Evolutionary conservation across 53 echinoderm and acorn worm genomes (phyloP), one percentile per base, ranked within the genome.

Genomic region (Holothuria leucospilota): DNA sequence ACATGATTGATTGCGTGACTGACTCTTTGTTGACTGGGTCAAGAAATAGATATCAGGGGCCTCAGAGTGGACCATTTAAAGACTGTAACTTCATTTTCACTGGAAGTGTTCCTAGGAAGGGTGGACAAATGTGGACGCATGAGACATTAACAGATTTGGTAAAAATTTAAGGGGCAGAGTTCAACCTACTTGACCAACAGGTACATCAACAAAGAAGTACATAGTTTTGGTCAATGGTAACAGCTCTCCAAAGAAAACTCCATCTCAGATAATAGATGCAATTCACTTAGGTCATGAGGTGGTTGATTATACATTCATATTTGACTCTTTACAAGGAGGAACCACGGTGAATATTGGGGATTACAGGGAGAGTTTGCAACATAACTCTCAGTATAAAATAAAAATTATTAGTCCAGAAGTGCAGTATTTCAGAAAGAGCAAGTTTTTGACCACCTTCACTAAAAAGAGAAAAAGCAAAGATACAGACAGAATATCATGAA

Each of bases 221-320:
- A 40, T 75, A 21, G 52, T 75, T 49, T 24, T 75, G 20, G 75
- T 42, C 49, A 75, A 75, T 75, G 75, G 41, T 14, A 75, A 75
- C 41, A 51, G 24, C 53, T 2, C 28, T 23, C 16, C 78, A 59
- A 78, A 78, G 78, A 78, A 78, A 59, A 29, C 14, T 6, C 71
- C 71, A 21, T 71, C 71, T 39, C 71, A 71, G 29, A 29, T 71
- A 29, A 15, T 40, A 40, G 71, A 39, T 71, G 71, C 71, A 71
- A 39, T 25, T 15, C 71, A 71, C 6, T 71, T 71, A 20, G 71
- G 71, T 8, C 71, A 71, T 71, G 71, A 71, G 29, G 40, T 71
- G 29, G 71, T 71, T 39, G 18, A 39, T 28, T 71, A 71, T 71
- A 28, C 16, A 18, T 71, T 28, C n/a, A 23, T 71, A 71, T 71